Conservation (phyloP, 1,140 invertebrate species). For the Sarcophaga peregrina region DNA sequence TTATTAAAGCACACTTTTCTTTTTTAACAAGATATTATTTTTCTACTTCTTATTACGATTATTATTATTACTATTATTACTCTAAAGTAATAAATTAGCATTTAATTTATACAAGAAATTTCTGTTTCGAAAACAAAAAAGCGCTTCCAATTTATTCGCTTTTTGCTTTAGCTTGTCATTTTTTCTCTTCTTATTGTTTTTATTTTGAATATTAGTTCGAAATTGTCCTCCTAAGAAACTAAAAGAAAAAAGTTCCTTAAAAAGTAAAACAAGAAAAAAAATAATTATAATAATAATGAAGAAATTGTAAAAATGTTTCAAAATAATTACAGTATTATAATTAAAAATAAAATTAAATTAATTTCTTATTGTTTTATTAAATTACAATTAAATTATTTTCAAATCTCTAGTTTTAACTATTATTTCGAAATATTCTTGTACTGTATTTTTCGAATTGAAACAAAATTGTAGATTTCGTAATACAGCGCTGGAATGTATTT, state of each 20-base stretch:
- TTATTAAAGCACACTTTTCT: neutral
- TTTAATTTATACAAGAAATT: neutral
- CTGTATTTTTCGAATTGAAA: neutral
- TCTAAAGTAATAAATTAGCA: too few relatives aligned
- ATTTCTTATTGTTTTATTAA: too few relatives aligned
- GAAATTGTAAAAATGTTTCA: neutral
- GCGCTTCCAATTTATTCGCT: conserved; percentile 26
- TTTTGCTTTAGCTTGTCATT: neutral
- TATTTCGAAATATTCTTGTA: too few relatives aligned
- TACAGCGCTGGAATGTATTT: too few relatives aligned
- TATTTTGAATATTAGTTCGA: neutral
- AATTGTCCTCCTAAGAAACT: conserved; percentile 12
- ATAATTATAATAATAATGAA: neutral
- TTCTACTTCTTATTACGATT: neutral
- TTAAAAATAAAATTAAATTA: neutral
- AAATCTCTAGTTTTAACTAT: too few relatives aligned
- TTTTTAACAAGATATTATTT: conserved; percentile 16
- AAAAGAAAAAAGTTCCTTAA: conserved; percentile 8
- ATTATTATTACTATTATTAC: too few relatives aligned
- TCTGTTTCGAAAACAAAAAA: conserved; percentile 13
- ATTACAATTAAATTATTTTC: too few relatives aligned
- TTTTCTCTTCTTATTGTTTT: neutral
- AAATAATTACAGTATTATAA: conserved; percentile 1
- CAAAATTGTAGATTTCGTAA: too few relatives aligned
- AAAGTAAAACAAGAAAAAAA: neutral